Evolutionary conservation across 2,888 invertebrate genomes (phyloP).

Genomic region (Orthosia incerta): DNA sequence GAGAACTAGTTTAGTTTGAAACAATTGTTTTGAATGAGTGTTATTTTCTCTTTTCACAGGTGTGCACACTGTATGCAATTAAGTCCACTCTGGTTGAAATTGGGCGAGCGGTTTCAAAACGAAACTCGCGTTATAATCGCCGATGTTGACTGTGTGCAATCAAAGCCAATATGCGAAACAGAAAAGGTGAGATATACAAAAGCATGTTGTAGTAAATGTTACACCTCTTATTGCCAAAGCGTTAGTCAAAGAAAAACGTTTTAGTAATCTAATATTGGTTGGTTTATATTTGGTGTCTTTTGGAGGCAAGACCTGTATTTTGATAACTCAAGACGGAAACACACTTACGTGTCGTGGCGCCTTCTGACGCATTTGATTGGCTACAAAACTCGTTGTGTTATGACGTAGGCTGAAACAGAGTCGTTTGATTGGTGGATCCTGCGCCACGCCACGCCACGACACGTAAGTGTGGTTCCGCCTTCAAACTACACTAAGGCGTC

Average conservation of each 20-base stretch:
- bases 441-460: no score
- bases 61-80: conserved; percentile 97
- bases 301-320: conserved; percentile 3
- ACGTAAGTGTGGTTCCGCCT: no score
- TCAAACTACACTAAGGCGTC: no score
- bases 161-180: conserved; percentile 94
- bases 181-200: conserved; percentile 92
- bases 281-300: conserved; percentile 3
- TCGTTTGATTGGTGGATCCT: no score
- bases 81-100: conserved; percentile 95
- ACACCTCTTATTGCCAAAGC: neutral
- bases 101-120: conserved; percentile 93
- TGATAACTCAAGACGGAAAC: no score
- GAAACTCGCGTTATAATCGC: conserved; percentile 93
- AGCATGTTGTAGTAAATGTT: conserved; percentile 1
- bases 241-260: neutral
- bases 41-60: conserved; percentile 81
- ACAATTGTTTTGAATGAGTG: neutral
- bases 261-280: conserved; percentile 19
- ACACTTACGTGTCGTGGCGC: no score
- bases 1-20: neutral
- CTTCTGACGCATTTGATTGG: no score
- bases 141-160: conserved; percentile 96
- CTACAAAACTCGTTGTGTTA: no score
- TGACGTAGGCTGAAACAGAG: no score